A percentile compares a stretch with the other conserved stretches of the same genome.
Conservation (phyloP, 30 jellyfish, hydroid and myxozoan genomes). For the Chironex yamaguchii region DNA sequence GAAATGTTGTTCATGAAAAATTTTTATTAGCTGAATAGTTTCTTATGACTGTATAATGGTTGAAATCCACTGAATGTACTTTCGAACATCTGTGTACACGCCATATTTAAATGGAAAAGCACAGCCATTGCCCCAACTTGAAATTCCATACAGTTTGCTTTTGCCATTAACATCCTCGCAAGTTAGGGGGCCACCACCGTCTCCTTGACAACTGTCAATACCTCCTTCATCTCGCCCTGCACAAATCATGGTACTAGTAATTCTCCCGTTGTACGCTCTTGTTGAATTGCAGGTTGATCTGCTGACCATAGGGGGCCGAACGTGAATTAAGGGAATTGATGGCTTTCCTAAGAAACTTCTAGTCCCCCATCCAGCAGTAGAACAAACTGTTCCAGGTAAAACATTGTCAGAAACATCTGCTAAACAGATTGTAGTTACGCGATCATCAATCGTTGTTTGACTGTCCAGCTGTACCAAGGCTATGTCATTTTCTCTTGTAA, state of each 20-base stretch:
- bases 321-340: constrained; percentile 72
- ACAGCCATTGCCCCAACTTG: constrained; percentile 99
- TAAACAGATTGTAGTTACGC: constrained; percentile 74
- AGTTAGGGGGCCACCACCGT: constrained; percentile 95
- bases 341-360: constrained; percentile 86
- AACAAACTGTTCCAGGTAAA: constrained; percentile 56
- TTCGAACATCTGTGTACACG: constrained; percentile 86
- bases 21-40: no score
- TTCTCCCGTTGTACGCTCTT: constrained; percentile 59
- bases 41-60: constrained; percentile 20
- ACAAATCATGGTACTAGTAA: constrained; percentile 80
- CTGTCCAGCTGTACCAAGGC: constrained; percentile 72
- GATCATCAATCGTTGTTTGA: constrained; percentile 43
- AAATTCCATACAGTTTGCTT: constrained; percentile 64
- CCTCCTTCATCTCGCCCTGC: constrained; percentile 89
- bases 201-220: constrained; percentile 97
- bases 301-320: constrained; percentile 66
- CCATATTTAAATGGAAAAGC: constrained; percentile 90
- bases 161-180: constrained; percentile 55
- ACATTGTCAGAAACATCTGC: constrained; percentile 46
- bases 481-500: constrained; percentile 83
- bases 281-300: constrained; percentile 62
- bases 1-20: no score
- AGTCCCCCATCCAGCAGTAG: constrained; percentile 98
- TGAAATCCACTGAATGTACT: constrained; percentile 72